Base-by-base conservation (phyloP, 2,888 invertebrate genomes). In the Hyposoter didymator region DNA sequence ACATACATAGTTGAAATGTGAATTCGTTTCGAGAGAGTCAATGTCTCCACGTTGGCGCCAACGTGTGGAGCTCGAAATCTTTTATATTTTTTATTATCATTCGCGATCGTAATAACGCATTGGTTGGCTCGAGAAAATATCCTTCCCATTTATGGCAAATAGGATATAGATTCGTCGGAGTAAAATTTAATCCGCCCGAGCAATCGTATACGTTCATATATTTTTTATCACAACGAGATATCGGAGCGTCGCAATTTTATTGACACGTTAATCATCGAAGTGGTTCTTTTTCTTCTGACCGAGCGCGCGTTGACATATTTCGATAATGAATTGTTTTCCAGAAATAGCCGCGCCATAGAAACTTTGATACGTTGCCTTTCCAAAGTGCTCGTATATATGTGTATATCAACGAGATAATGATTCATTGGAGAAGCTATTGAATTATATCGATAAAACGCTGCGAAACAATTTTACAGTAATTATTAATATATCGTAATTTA, bases 21-120 rank as follows among this genome's bases (percentile, higher is more conserved):
- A 45, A 45, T 66, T 70, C 43, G 62, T 75, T 69, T 75, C 64
- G 52, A 64, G 52, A 47, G 17, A 55, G 28, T 43, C 75, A 35
- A 55, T 55, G 55, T 35, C 69, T 69, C 14, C 47, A 59, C 19
- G 14, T 32, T 70, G 70, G 49, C 69, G 82, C 82, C 75, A 76
- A 35, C 28, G 76, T 45, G n/a, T 45, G n/a, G n/a, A 39, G 7
- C 39, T 19, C n/a, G 6, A 62, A 39, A 62, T 52, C 32, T 75
- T 64, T 43, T 43, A 19, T 43, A 19, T 43, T n/a, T 70, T 70
- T 70, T 14, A 75, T 82, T 17, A 72, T 73, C 82, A n/a, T n/a
- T 47, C 78, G 47, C 78, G 47, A 82, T 78, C 47, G 66, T 66
- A 66, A 70, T 12, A 12, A 12, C 72, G 17, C 47, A 49, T 70